Evolutionary conservation across 2,113 vertebrate genomes (phyloP).

Genomic region (Otolemur garnettii): DNA sequence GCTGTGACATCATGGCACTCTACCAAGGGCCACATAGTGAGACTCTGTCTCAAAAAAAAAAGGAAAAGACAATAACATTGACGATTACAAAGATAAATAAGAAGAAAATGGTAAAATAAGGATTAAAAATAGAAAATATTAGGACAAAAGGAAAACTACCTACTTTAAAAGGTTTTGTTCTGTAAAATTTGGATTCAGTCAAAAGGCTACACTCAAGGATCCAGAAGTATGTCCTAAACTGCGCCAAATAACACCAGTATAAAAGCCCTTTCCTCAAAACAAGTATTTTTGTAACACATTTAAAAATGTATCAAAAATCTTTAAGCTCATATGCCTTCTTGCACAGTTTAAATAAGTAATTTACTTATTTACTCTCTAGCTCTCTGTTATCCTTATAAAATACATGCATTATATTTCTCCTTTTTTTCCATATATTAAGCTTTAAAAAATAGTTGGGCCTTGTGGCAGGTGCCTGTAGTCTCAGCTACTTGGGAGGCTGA

Average conservation of each 20-base stretch:
- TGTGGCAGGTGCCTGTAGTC: no score
- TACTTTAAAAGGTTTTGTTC: neutral
- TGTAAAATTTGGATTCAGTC: no score
- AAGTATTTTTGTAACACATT: slow-evolving; percentile 1
- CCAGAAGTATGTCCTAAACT: neutral
- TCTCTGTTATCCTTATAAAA: neutral
- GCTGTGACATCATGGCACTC: no score
- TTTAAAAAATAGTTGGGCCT: no score
- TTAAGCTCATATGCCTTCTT: neutral
- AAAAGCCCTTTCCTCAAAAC: slow-evolving; percentile 14
- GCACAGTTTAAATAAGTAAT: slow-evolving; percentile 29
- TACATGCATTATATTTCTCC: neutral
- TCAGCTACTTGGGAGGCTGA: no score
- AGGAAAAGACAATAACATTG: neutral
- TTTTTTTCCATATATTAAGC: neutral
- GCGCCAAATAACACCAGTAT: neutral
- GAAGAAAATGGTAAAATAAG: slow-evolving; percentile 25
- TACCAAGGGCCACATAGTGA: no score
- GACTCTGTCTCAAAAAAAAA: no score
- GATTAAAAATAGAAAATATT: neutral
- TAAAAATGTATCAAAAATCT: slow-evolving; percentile 23
- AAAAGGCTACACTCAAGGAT: no score
- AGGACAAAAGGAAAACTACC: slow-evolving; percentile 23
- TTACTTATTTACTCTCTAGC: neutral
- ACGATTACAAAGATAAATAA: slow-evolving; percentile 42